Conservation (phyloP, 2,888 invertebrate genomes). For the Eremobia ochroleuca region DNA sequence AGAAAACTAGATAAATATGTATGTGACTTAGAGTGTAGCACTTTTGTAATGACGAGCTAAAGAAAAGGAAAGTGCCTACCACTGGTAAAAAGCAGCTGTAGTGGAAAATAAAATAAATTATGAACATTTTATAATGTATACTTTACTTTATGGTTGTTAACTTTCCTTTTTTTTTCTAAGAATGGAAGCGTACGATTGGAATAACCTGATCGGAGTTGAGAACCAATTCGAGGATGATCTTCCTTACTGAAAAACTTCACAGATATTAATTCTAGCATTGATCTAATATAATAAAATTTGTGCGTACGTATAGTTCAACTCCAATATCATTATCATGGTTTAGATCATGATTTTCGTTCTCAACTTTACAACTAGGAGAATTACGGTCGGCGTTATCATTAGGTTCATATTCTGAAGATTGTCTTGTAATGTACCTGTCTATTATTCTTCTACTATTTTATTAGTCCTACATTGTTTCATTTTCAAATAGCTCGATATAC, state of each 20-base stretch:
- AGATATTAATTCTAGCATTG: too few species aligned
- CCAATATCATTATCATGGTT: background rate
- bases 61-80: background rate
- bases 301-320: background rate
- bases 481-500: background rate
- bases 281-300: too few species aligned
- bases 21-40: background rate
- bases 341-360: background rate
- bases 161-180: too few species aligned
- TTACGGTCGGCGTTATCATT: background rate
- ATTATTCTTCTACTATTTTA: background rate
- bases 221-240: too few species aligned
- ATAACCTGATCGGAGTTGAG: too few species aligned
- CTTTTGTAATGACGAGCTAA: background rate
- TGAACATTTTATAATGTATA: too few species aligned
- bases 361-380: background rate
- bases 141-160: too few species aligned
- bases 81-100: background rate
- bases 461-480: background rate
- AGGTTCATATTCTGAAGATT: background rate
- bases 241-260: too few species aligned
- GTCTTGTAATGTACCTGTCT: background rate
- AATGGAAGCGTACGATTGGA: too few species aligned
- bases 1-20: background rate
- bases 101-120: background rate